These are phyloP conservation scores for Alsophila aescularia DNA, from an alignment of 2,888 invertebrate genomes.

Conservation along the genomic window DNA sequence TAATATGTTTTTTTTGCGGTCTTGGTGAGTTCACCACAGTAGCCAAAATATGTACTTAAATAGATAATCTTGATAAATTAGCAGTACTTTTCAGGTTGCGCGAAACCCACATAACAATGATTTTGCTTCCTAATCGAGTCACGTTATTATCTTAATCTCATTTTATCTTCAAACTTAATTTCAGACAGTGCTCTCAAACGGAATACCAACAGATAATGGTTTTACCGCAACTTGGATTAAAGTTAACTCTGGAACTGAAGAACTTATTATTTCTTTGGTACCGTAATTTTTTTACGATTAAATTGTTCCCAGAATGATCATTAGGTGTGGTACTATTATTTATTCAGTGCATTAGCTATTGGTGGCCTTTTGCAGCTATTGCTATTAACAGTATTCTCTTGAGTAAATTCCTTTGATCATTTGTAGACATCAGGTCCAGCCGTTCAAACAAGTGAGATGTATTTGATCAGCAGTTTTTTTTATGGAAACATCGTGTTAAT, in stretches of 20 bases:
- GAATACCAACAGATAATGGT: constrained; percentile 35
- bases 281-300: too few species aligned
- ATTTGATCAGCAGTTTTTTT: too few species aligned
- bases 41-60: constrained; percentile 18
- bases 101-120: constrained; percentile 25
- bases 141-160: constrained; percentile 41
- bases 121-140: constrained; percentile 42
- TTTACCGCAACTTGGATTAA: constrained; percentile 13
- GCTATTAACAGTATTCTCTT: too few species aligned
- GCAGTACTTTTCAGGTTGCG: constrained; percentile 25
- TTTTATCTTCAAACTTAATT: constrained; percentile 40
- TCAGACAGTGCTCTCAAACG: constrained; percentile 34
- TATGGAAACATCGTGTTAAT: background rate
- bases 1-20: too few species aligned
- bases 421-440: too few species aligned
- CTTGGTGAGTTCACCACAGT: background rate
- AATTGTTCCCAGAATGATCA: too few species aligned
- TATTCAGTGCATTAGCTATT: too few species aligned
- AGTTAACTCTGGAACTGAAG: constrained; percentile 2
- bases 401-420: too few species aligned
- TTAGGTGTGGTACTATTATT: too few species aligned
- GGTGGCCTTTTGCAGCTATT: too few species aligned
- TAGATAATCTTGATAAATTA: constrained; percentile 29
- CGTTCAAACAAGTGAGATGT: too few species aligned
- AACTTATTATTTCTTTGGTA: constrained; percentile 2